Conservation (phyloP, 2,888 invertebrate species). For the Rhogogaster chlorosoma region DNA sequence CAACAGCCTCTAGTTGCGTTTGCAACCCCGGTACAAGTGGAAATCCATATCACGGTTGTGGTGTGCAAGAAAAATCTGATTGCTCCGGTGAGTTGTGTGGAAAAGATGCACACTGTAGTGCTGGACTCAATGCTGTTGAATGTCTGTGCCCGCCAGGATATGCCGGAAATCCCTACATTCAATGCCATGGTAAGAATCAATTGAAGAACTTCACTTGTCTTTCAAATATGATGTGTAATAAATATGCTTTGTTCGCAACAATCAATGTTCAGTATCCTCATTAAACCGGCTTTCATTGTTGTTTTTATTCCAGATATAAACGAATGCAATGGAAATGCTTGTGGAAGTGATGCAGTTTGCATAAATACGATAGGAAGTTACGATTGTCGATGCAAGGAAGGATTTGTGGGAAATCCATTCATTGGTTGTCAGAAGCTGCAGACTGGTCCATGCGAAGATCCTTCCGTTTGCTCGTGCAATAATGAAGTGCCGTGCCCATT, state of each 20-base stretch:
- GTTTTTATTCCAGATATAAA: constrained; percentile 81
- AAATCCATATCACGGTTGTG: constrained; percentile 93
- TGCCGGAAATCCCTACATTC: constrained; percentile 92
- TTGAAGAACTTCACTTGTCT: not conserved
- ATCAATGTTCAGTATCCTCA: not conserved
- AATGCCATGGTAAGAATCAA: constrained; percentile 83
- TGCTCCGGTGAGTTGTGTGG: constrained; percentile 89
- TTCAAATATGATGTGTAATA: not conserved
- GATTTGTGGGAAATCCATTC: constrained; percentile 93
- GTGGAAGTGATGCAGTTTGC: constrained; percentile 92
- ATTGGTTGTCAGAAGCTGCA: constrained; percentile 87
- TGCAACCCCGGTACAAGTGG: constrained; percentile 92
- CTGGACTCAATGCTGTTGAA: constrained; percentile 86
- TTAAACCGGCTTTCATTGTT: not conserved
- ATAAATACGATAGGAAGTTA: constrained; percentile 94
- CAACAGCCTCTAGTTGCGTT: constrained; percentile 86
- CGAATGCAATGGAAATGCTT: constrained; percentile 89
- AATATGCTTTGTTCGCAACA: not conserved
- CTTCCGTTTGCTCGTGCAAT: constrained; percentile 85
- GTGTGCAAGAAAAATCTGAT: constrained; percentile 84
- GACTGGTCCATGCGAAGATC: constrained; percentile 85
- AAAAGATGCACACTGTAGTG: constrained; percentile 88
- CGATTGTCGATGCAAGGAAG: constrained; percentile 93
- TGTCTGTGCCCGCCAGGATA: constrained; percentile 92
- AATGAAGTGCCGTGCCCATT: constrained; percentile 87